phyloP scores from a whole-genome alignment of 2,113 vertebrate species.

The Sprattus sprattus region DNA sequence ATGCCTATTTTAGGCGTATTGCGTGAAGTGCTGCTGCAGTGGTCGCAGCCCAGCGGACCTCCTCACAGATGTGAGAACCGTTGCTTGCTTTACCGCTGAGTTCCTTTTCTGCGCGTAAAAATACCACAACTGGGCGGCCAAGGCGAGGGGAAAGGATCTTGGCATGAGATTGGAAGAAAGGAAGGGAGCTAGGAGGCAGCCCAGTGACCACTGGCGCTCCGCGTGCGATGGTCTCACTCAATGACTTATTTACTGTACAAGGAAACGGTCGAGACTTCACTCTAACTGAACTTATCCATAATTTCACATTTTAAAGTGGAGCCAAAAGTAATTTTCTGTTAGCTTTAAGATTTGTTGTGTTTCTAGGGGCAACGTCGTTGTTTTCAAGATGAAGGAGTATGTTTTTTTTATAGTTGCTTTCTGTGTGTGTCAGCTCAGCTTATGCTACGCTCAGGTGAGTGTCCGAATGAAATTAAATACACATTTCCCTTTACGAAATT shows the following conservation, averaged over 20 bases:
- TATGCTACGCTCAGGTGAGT: constrained; percentile 33
- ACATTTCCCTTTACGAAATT: background rate
- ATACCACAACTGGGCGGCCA: constrained; percentile 38
- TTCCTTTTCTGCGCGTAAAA: constrained; percentile 36
- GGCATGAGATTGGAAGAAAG: constrained; percentile 57
- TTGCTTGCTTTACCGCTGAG: constrained; percentile 8
- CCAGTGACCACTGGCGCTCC: background rate
- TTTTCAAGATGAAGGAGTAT: constrained; percentile 27
- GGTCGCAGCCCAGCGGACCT: constrained; percentile 8
- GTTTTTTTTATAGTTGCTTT: constrained; percentile 21
- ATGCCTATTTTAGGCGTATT: constrained; percentile 12
- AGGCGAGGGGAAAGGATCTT: constrained; percentile 53
- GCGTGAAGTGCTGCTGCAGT: background rate
- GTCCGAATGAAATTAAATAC: background rate
- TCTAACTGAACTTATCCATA: background rate
- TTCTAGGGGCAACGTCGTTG: background rate
- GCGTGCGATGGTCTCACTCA: background rate
- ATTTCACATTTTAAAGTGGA: background rate
- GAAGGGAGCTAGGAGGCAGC: constrained; percentile 27
- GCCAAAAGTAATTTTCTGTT: background rate
- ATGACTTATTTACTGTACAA: background rate
- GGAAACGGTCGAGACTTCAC: background rate
- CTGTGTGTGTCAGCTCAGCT: constrained; percentile 27
- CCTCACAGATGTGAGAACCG: constrained; percentile 19
- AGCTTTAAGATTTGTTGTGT: background rate